Evolutionary conservation across 2,888 invertebrate species (phyloP).

Genomic region (Onchidella celtica): DNA sequence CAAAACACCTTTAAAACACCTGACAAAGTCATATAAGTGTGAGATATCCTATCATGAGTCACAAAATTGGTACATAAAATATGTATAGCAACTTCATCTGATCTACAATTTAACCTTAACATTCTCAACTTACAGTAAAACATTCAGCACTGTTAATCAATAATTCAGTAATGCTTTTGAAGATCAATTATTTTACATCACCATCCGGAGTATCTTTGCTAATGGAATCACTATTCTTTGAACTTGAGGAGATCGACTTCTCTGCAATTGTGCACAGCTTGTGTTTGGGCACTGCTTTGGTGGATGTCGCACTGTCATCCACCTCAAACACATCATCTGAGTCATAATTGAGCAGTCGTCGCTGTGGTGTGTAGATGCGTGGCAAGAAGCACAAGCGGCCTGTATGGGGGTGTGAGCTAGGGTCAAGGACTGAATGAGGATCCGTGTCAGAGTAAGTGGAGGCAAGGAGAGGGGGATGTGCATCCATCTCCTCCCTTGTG

Average conservation of each 20-base stretch:
- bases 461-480: slow-evolving; percentile 26
- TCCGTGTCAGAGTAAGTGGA: background rate
- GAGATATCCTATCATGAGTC: no score
- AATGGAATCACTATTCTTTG: background rate
- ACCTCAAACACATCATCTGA: slow-evolving; percentile 76
- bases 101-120: no score
- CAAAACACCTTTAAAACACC: no score
- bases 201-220: slow-evolving; percentile 2
- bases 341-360: slow-evolving; percentile 69
- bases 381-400: slow-evolving; percentile 47
- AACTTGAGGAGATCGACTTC: slow-evolving; percentile 14
- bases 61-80: no score
- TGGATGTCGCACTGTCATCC: slow-evolving; percentile 69
- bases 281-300: slow-evolving; percentile 51
- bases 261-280: slow-evolving; percentile 38
- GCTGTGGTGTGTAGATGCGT: slow-evolving; percentile 67
- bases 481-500: slow-evolving; percentile 20
- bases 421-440: background rate
- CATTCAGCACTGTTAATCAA: no score
- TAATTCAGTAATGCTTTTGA: no score
- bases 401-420: background rate
- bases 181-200: no score
- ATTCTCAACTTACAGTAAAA: no score
- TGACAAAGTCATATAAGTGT: no score
- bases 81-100: no score